Evolutionary conservation across 2,113 vertebrate species (phyloP).

Genomic region (Epinephelus moara): DNA sequence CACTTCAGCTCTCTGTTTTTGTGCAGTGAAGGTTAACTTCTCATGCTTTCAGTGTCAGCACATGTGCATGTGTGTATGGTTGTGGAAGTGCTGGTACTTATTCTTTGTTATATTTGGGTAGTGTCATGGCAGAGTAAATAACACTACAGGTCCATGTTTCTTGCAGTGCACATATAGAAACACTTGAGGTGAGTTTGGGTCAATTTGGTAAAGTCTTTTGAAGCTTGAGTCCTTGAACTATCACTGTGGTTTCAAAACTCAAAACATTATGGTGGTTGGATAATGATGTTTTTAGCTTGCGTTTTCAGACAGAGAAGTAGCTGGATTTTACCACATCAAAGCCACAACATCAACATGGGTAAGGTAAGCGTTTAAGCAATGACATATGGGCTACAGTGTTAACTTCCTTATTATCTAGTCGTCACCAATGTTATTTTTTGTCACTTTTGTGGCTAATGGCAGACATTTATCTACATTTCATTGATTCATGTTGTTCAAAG

Average conservation of each 20-base stretch:
- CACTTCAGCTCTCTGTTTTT: conserved; percentile 41
- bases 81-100: background rate
- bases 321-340: background rate
- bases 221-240: background rate
- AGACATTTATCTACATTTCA: background rate
- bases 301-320: background rate
- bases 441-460: background rate
- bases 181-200: background rate
- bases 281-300: background rate
- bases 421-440: background rate
- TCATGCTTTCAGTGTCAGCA: background rate
- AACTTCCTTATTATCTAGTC: background rate
- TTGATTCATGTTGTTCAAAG: background rate
- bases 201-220: background rate
- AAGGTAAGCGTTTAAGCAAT: background rate
- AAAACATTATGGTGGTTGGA: background rate
- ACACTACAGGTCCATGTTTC: background rate
- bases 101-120: background rate
- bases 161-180: conserved; percentile 1
- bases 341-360: background rate
- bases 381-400: background rate
- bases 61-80: background rate
- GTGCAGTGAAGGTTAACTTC: conserved; percentile 25
- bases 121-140: conserved; percentile 11
- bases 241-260: background rate